Percentiles rank a stretch among this genome's conserved stretches.
phyloP scores from a whole-genome alignment of 2,113 vertebrate species.

The Emydocephalus ijimae region DNA sequence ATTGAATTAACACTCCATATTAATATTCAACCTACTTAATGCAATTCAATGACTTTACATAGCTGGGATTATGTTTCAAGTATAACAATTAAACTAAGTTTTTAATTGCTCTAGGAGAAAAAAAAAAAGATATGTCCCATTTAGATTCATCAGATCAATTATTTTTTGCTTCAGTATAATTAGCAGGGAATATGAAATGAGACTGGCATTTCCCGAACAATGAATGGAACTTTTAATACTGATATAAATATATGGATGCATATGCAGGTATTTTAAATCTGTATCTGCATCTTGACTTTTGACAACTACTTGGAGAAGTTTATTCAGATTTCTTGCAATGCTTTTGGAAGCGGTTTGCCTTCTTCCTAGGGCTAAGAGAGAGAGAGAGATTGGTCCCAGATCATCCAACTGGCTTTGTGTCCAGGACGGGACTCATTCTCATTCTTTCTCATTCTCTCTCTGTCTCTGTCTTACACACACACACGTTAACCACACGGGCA shows the following conservation, averaged over 20 bases:
- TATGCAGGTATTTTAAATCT: neutral
- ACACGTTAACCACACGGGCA: neutral
- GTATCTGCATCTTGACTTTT: neutral
- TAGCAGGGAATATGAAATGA: slow-evolving; percentile 58
- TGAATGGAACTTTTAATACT: neutral
- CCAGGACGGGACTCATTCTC: neutral
- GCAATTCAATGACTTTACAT: neutral
- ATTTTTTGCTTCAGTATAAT: slow-evolving; percentile 61
- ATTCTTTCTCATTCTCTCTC: too few species aligned
- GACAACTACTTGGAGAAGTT: neutral
- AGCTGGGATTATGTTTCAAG: slow-evolving; percentile 39
- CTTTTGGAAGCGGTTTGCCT: neutral
- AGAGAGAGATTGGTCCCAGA: neutral
- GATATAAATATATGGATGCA: neutral
- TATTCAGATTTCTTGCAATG: neutral
- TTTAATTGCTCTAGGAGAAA: slow-evolving; percentile 36
- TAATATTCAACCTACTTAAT: neutral
- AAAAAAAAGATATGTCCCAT: slow-evolving; percentile 57
- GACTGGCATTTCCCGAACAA: neutral
- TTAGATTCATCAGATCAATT: slow-evolving; percentile 48
- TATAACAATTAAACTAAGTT: slow-evolving; percentile 30
- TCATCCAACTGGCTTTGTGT: neutral
- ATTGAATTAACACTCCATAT: neutral
- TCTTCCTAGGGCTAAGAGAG: neutral
- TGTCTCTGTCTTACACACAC: too few species aligned